These are phyloP conservation scores for Struthidea cinerea DNA, from an alignment of 2,113 vertebrate genomes.

Conservation along the genomic window DNA sequence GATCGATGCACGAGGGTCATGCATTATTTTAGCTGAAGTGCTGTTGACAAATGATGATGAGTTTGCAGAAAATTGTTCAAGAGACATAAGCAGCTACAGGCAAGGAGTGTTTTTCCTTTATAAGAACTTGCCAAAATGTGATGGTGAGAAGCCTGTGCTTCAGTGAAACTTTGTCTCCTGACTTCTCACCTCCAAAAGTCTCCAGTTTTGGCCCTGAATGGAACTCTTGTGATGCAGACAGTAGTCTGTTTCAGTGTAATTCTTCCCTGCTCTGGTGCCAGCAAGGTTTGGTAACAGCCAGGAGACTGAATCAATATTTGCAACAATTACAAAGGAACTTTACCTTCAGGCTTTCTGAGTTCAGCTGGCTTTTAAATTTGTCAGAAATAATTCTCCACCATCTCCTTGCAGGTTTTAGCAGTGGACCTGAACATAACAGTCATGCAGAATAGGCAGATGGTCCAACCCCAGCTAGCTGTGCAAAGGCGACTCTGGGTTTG, in stretches of 20 bases:
- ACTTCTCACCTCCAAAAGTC: not conserved
- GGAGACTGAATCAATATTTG: slow-evolving; percentile 40
- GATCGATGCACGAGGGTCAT: not conserved
- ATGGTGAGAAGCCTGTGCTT: not conserved
- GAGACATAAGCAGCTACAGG: not conserved
- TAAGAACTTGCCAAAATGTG: not conserved
- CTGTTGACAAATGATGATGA: not conserved
- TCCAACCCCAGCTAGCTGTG: not conserved
- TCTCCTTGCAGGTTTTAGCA: not conserved
- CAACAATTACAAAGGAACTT: not conserved
- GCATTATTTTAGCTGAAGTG: not conserved
- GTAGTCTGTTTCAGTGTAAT: not conserved
- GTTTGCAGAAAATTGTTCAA: not conserved
- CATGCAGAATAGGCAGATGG: not conserved
- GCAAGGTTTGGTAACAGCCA: not conserved
- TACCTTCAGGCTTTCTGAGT: not conserved
- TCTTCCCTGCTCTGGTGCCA: not conserved
- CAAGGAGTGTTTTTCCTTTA: not conserved
- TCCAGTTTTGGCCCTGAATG: not conserved
- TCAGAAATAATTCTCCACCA: not conserved
- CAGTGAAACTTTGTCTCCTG: not conserved
- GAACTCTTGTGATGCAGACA: not conserved
- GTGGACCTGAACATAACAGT: not conserved
- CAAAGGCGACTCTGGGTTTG: not conserved
- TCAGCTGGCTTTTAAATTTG: not conserved